Evolutionary conservation across 2,888 invertebrate genomes (phyloP), one percentile per base, ranked within the genome.

Genomic region (Drosophila mayaguana): DNA sequence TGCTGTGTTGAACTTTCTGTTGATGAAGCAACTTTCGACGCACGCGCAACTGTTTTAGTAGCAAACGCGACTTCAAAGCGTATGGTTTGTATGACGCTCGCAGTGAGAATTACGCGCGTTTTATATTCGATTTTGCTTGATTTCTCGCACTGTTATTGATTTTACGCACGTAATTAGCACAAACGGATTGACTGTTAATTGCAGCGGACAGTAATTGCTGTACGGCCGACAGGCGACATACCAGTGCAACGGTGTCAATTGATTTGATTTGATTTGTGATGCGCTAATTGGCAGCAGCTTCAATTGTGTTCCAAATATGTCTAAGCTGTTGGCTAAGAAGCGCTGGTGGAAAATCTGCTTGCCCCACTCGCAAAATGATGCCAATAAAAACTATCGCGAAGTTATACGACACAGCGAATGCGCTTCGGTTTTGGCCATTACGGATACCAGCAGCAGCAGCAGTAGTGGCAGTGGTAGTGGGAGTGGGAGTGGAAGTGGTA

Each of bases 301-400:
- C 74, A 79, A 73, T 65, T 74, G 78, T 73, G 78, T 72, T 59
- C 32, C 43, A 53, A 70, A 60, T 22, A 83, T 83, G 83, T 56
- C 83, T 50, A 80, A 89, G 64, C 69, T 88, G 69, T 75, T 89
- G 32, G 48, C 84, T 94, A 96, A 96, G 93, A 96, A 96, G 90
- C 96, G 96, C 93, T 97, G 97, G 97, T 96, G 96, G 96, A 96
- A 96, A 91, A 96, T 96, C 59, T 96, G 96, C 89, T 96, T 96
- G 95, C 95, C 96, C 94, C 95, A 96, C 43, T 2, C 56, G 40
- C 88, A 86, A 86, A 68, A 96, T 32, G 96, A 96, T 91, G 96
- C 96, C 84, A 95, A 96, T 84, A 96, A 96, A 87, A 95, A 96
- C 92, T 96, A 96, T 93, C 93, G 96, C 75, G 96, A 96, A 87